Conservation (phyloP, 2,113 vertebrate genomes). For the Empidonax traillii region DNA sequence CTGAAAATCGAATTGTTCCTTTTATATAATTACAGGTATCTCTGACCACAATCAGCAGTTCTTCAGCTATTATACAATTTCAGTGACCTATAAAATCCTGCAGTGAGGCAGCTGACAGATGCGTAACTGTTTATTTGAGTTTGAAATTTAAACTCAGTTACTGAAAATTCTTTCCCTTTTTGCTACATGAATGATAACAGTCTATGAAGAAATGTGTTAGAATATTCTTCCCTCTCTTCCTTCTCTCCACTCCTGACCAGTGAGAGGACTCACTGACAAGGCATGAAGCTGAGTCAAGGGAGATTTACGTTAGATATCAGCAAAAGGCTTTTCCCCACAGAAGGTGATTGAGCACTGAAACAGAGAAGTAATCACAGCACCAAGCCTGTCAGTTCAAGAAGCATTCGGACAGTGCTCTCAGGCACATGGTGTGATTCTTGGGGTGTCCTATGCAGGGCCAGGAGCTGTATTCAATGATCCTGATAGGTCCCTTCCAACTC, state of each 20-base stretch:
- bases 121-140: not conserved
- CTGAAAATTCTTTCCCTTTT: not conserved
- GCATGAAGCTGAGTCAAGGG: not conserved
- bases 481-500: not conserved
- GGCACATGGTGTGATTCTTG: too few relatives aligned
- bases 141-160: not conserved
- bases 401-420: not conserved
- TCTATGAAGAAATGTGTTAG: not conserved
- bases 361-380: not conserved
- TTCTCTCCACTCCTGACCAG: not conserved
- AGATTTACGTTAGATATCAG: not conserved
- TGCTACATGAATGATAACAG: not conserved
- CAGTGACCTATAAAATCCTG: not conserved
- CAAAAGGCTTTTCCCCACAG: not conserved
- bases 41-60: not conserved
- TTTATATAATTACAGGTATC: not conserved
- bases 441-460: not conserved
- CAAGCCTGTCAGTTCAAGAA: not conserved
- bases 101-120: not conserved
- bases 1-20: not conserved
- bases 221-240: not conserved
- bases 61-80: not conserved
- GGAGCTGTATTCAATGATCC: fast-evolving
- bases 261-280: not conserved
- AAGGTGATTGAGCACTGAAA: not conserved